Conservation (phyloP, 2,113 vertebrate species). For the Misgurnus mizolepis region DNA sequence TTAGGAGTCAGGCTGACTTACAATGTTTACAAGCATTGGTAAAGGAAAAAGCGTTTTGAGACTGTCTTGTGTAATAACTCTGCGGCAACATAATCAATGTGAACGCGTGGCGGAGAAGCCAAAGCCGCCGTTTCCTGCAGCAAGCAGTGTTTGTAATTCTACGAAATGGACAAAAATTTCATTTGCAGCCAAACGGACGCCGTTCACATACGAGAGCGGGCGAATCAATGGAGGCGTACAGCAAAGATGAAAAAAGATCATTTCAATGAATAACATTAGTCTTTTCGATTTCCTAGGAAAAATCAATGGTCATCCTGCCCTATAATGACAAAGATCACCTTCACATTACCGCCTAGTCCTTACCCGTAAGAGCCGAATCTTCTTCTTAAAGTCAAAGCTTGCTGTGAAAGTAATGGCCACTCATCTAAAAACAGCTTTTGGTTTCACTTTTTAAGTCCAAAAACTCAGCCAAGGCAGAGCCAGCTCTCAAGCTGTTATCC, state of each 20-base stretch:
- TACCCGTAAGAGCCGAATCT: constrained; percentile 8
- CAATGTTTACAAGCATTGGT: background rate
- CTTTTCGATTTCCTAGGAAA: constrained; percentile 35
- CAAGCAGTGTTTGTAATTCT: background rate
- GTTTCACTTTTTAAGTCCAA: constrained; percentile 33
- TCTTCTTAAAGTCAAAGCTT: constrained; percentile 10
- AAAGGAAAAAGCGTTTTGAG: background rate
- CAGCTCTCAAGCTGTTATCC: constrained; percentile 6
- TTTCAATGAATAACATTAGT: constrained; percentile 43
- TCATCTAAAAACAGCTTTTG: constrained; percentile 35
- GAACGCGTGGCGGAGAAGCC: background rate
- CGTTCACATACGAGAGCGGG: constrained; percentile 13
- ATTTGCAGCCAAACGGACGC: constrained; percentile 5
- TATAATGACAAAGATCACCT: constrained; percentile 38
- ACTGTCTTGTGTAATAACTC: constrained; percentile 6
- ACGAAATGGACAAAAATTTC: background rate
- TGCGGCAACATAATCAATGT: background rate
- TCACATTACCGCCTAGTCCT: constrained; percentile 11
- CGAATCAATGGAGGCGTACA: constrained; percentile 21
- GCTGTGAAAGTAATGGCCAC: constrained; percentile 25
- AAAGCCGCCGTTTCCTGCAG: background rate
- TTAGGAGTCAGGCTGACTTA: background rate
- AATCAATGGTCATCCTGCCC: constrained; percentile 38
- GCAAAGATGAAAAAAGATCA: constrained; percentile 29
- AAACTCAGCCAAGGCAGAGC: constrained; percentile 20